Percentiles rank a stretch among this genome's conserved stretches.
phyloP scores from a whole-genome alignment of 37 sponge, comb jelly and placozoan genomes.

The Amphimedon queenslandica region DNA sequence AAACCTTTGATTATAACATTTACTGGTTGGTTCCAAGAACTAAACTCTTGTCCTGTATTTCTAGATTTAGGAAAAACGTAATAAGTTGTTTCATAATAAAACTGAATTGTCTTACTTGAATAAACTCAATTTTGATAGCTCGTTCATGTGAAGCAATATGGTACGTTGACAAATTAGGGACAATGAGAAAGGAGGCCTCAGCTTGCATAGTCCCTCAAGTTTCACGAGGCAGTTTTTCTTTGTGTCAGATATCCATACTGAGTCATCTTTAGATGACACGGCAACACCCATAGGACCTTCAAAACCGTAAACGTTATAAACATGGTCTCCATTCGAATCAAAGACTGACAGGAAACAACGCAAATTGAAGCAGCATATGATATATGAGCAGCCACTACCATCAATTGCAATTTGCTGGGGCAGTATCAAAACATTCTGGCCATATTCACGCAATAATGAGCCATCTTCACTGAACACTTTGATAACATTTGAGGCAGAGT shows the following conservation, averaged over 20 bases:
- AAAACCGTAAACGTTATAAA: neutral
- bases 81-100: no score
- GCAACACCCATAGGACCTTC: neutral
- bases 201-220: neutral
- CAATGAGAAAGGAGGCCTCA: neutral
- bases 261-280: neutral
- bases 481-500: neutral
- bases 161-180: neutral
- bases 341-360: neutral
- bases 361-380: neutral
- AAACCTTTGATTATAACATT: no score
- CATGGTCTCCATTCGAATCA: neutral
- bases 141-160: neutral
- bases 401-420: neutral
- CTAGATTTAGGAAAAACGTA: no score
- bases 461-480: neutral
- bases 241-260: neutral
- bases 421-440: neutral
- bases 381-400: neutral
- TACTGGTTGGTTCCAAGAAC: no score
- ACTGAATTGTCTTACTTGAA: no score
- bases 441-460: neutral
- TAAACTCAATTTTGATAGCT: neutral
- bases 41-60: no score
- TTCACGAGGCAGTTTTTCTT: neutral